A percentile compares a stretch with the other conserved stretches of the same genome.
Evolutionary conservation across 2,888 invertebrate genomes (phyloP).

Genomic region (Hypercompe scribonia): DNA sequence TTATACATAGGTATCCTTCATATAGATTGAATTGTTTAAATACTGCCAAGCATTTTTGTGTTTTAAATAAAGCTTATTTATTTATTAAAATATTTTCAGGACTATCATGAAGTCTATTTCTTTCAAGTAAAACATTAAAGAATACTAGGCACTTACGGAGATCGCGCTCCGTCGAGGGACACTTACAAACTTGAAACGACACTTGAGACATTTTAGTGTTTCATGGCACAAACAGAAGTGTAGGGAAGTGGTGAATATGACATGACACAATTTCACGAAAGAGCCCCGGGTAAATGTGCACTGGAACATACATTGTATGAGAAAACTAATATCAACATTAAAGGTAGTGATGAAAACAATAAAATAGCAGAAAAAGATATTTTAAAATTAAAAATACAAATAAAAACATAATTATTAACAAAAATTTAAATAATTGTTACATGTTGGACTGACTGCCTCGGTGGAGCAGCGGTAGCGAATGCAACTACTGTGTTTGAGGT

Average conservation of each 20-base stretch:
- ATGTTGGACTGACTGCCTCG: no score
- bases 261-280: slow-evolving; percentile 53
- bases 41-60: neutral
- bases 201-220: slow-evolving; percentile 54
- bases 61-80: neutral
- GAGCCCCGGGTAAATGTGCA: slow-evolving; percentile 37
- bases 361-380: neutral
- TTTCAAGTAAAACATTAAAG: slow-evolving; percentile 50
- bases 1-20: no score
- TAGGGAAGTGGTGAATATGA: slow-evolving; percentile 46
- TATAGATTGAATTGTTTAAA: no score
- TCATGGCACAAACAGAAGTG: slow-evolving; percentile 38
- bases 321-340: slow-evolving; percentile 33
- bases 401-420: no score
- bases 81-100: neutral
- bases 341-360: slow-evolving; percentile 16
- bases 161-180: slow-evolving; percentile 43
- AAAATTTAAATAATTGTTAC: no score
- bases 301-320: slow-evolving; percentile 32
- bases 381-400: no score
- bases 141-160: slow-evolving; percentile 48
- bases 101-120: slow-evolving; percentile 29
- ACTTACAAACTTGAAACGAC: slow-evolving; percentile 50
- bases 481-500: no score
- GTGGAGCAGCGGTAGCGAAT: no score